Evolutionary conservation across 2,888 invertebrate genomes (phyloP).

Genomic region (Psylliodes chrysocephalus): DNA sequence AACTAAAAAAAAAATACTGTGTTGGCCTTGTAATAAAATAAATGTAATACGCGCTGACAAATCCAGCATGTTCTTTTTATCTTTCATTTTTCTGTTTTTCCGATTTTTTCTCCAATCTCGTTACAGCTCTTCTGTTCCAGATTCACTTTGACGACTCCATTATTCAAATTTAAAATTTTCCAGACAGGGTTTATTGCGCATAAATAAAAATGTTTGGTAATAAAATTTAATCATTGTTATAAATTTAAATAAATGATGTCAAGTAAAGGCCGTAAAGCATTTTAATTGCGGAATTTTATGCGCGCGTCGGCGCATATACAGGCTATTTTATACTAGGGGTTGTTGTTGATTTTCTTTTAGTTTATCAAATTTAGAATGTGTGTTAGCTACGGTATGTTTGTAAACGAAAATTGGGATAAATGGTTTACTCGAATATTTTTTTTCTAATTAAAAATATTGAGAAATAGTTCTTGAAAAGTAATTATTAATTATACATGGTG

Average conservation of each 20-base stretch:
- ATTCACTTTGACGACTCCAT: slow-evolving; percentile 25
- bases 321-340: background rate
- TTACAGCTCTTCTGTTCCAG: background rate
- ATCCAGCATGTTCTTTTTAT: no score
- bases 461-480: no score
- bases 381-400: no score
- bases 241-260: slow-evolving; percentile 27
- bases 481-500: no score
- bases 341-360: background rate
- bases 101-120: background rate
- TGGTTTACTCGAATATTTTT: no score
- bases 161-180: slow-evolving; percentile 26
- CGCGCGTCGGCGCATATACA: background rate
- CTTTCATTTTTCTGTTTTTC: background rate
- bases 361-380: no score
- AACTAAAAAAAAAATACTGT: no score
- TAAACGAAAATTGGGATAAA: no score
- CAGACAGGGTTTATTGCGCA: slow-evolving; percentile 24
- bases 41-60: no score
- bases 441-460: no score
- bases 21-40: no score
- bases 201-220: slow-evolving; percentile 34
- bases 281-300: slow-evolving; percentile 29
- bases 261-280: slow-evolving; percentile 26
- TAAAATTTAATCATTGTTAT: slow-evolving; percentile 34